Base-by-base conservation (phyloP, 2,888 invertebrate species). In the Romanomermis culicivorax region DNA sequence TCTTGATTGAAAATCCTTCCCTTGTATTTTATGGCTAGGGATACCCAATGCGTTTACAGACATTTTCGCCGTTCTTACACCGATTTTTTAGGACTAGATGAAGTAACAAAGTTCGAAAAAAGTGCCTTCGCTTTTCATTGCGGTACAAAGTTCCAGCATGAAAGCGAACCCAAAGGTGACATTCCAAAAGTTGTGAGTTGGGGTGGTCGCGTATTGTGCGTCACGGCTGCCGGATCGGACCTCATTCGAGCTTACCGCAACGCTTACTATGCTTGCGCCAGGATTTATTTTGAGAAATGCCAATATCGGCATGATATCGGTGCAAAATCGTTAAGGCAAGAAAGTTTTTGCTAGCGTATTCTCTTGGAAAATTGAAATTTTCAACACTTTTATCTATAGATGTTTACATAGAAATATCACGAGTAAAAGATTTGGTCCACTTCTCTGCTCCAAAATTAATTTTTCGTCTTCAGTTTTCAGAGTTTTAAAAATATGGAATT, bases 121-220 rank as follows among this genome's bases (percentile, higher is more conserved):
- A 54, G 64, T 75, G 84, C 58, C 1, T 64, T 72, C 2, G 89
- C 23, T 45, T 45, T 91, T 72, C 88, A 91, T 69, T 85, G 87
- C 66, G 91, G 88, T 2, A 82, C 87, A 2, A 71, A 77, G 0
- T 68, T 61, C 23, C 64, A 36, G 17, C 7, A 36, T 36, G 17
- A 36, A 11, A 36, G 36, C 36, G 36, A 36, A 7, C 11, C 11
- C 36, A 45, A 45, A n/a, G 45, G 17, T 29, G 48, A 51, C 43
- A 77, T 78, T 58, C 78, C 77, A 7, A 74, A 79, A 49, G 71
- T 81, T 49, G 76, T 85, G 29, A 86, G 91, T 26, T 82, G 81
- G 68, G 80, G 80, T 23, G 95, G 95, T 0, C 77, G 95, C 61
- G 89, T 95, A n/a, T 71, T 95, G 51, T 79, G 82, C 56, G 77